Evolutionary conservation across 2,797 vertebrate species (phyloP), one percentile per base, ranked within the genome.

Genomic region (Gambelia wislizenii): DNA sequence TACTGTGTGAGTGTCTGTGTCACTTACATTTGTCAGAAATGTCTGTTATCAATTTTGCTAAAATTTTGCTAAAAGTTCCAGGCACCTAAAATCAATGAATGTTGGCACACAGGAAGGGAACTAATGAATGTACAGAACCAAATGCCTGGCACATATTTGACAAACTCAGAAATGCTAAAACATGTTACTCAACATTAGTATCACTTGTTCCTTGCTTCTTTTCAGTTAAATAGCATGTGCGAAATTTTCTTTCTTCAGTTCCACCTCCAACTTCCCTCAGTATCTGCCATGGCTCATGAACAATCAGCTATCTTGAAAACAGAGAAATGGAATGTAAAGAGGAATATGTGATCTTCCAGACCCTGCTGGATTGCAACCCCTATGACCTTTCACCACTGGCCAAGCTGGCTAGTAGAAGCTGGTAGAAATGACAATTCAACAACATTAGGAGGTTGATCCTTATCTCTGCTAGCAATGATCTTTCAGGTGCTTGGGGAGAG

Each of bases 111-210:
- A 87, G 78, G 82, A 92, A 87, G 42, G 6, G 42, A 84, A 89
- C 64, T 86, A 80, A 42, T 56, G 88, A 27, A 44, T 83, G 87
- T 25, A 70, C 86, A 89, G 89, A 76, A 85, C n/a, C 13, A 72
- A 84, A 84, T 18, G 76, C n/a, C 42, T 92, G 94, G 87, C 77
- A 91, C 78, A 92, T 91, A 59, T 61, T 10, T 91, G 89, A 88
- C 89, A 92, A 90, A 44, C 54, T 87, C 75, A 42, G 49, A 95
- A 92, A 94, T 88, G 7, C 86, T 74, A 88, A 90, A 91, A 86
- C 89, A 92, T 78, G 86, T 87, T 90, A 54, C 61, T 91, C 84
- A 85, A 93, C 92, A 91, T 87, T 0, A 1, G 89, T 78, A 79
- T 92, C 27, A 77, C n/a, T 89, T 59, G 42, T 93, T 94, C 90